These are phyloP conservation scores for Parapsyche elsis DNA, from an alignment of 1,140 invertebrate genomes.

Conservation along the genomic window DNA sequence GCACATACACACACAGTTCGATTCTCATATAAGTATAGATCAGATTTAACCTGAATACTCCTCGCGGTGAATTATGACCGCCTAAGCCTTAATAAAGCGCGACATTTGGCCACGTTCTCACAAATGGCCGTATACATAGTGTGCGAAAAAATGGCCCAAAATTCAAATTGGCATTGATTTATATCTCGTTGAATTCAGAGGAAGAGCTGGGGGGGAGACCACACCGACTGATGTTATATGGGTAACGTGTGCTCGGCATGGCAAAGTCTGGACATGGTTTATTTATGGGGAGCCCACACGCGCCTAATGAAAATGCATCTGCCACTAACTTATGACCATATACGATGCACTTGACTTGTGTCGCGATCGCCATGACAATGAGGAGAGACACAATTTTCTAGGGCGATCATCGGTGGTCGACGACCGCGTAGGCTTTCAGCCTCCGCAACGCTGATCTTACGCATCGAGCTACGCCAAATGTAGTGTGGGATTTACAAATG, in stretches of 20 bases:
- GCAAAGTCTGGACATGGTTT: constrained; percentile 20
- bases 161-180: too few relatives aligned
- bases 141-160: too few relatives aligned
- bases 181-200: too few relatives aligned
- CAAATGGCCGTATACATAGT: too few relatives aligned
- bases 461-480: not conserved
- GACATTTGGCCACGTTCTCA: too few relatives aligned
- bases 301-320: constrained; percentile 8
- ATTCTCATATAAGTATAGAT: too few relatives aligned
- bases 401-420: constrained; percentile 16
- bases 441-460: not conserved
- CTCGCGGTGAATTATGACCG: too few relatives aligned
- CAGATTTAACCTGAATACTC: too few relatives aligned
- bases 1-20: too few relatives aligned
- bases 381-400: constrained; percentile 30
- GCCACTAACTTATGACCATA: constrained; percentile 12
- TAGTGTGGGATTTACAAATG: not conserved
- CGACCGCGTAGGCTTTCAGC: constrained; percentile 28
- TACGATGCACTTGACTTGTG: constrained; percentile 12
- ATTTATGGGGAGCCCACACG: constrained; percentile 31
- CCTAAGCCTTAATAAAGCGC: too few relatives aligned
- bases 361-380: constrained; percentile 37
- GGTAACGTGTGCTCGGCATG: constrained; percentile 8
- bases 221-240: too few relatives aligned
- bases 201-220: too few relatives aligned